Base-by-base conservation (phyloP, 2,797 vertebrate species). In the Onychomys torridus region DNA sequence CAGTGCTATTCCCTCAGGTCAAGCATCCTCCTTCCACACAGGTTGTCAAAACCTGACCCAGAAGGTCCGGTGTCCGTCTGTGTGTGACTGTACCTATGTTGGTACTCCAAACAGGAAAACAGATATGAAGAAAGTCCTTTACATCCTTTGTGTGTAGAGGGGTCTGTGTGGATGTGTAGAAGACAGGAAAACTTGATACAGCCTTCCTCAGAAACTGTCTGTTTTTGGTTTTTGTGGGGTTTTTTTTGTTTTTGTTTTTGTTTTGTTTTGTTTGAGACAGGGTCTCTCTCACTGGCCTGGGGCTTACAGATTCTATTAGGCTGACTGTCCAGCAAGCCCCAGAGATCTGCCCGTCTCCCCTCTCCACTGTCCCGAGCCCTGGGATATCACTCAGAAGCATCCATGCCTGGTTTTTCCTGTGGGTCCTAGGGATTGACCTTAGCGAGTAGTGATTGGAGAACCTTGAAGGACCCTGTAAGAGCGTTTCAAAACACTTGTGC, bases 61-160 rank as follows among this genome's bases (percentile, higher is more conserved):
- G 34, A 71, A 25, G 32, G 17, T 11, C 32, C 0, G 6, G n/a
- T 55, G 25, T 61, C 11, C 25, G 6, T 55, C 52, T 21, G 34
- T 29, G 1, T 29, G 34, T 6, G 11, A 0, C 11, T 43, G 13
- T 6, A 2, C 3, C 3, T 29, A 1, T 0, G 12, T 46, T 14
- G 37, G 14, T 1, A 32, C 13, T 75, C 75, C 2, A 21, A 37
- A 19, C 0, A 63, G 49, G 77, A 59, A 61, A 4, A 40, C 37
- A 1, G 57, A 3, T 5, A 2, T 6, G 34, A 65, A 81, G 37
- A 49, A 4, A 32, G 1, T 5, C 19, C 2, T 40, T 19, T 5
- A 43, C 4, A 59, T 2, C 32, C 21, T 57, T 55, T 29, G 23
- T 37, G 37, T 75, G 5, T 40, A 32, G 8, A 57, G 14, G 46